Evolutionary conservation across 1,140 invertebrate genomes (phyloP).

Genomic region (Hyles vespertilio): DNA sequence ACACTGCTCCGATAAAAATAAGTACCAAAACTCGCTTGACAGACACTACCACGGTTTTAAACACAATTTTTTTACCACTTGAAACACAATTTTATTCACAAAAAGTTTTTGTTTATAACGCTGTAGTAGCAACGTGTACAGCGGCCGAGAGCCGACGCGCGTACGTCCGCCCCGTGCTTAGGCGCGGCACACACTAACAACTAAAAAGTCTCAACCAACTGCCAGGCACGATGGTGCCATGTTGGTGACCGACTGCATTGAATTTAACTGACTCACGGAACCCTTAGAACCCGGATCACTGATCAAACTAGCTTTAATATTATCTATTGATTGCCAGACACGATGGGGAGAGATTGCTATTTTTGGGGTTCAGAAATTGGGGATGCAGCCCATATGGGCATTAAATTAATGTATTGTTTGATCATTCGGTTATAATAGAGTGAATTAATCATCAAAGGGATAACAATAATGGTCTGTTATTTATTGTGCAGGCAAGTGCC

Average conservation of each 20-base stretch:
- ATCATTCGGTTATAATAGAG: neutral
- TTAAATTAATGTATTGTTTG: neutral
- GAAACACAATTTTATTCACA: conserved; percentile 49
- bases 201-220: too few species aligned
- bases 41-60: conserved; percentile 23
- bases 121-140: conserved; percentile 33
- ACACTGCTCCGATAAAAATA: conserved; percentile 29
- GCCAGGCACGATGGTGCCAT: conserved; percentile 18
- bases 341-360: conserved; percentile 29
- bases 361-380: conserved; percentile 24
- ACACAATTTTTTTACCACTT: conserved; percentile 32
- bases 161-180: conserved; percentile 36
- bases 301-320: conserved; percentile 31
- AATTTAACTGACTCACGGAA: conserved; percentile 60
- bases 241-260: conserved; percentile 40
- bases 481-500: neutral
- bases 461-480: neutral
- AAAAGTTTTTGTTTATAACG: conserved; percentile 44
- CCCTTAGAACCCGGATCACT: conserved; percentile 49
- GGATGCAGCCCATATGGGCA: too few species aligned
- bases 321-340: conserved; percentile 41
- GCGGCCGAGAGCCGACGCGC: conserved; percentile 23
- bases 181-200: conserved; percentile 43
- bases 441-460: neutral
- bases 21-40: conserved; percentile 49